Conservation (phyloP, 1,140 invertebrate genomes). For the Diuraphis noxia region DNA sequence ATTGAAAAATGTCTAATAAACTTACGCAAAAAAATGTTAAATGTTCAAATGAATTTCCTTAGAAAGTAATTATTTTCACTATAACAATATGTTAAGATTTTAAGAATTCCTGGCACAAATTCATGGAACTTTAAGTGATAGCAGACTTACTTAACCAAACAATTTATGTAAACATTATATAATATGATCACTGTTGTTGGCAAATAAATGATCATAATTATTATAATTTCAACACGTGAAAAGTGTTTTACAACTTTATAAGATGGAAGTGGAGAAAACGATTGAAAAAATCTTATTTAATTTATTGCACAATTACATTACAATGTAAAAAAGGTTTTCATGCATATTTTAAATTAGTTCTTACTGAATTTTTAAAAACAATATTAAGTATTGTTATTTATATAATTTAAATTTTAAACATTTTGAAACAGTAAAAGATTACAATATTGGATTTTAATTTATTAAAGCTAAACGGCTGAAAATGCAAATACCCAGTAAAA, state of each 20-base stretch:
- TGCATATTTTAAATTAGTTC: neutral
- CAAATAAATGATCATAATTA: constrained; percentile 41
- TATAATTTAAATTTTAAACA: neutral
- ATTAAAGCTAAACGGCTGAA: neutral
- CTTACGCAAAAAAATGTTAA: constrained; percentile 21
- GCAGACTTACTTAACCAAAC: constrained; percentile 42
- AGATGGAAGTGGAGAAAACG: neutral
- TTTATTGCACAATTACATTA: neutral
- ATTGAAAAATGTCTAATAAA: constrained; percentile 10
- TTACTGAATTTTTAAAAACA: neutral
- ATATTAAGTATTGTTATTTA: neutral
- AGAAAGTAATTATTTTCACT: constrained; percentile 34
- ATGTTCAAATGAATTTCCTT: constrained; percentile 16
- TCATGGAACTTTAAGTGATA: constrained; percentile 27
- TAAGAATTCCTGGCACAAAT: constrained; percentile 26
- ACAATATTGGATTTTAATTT: neutral
- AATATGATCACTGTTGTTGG: constrained; percentile 20
- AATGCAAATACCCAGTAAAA: neutral
- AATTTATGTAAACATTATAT: constrained; percentile 47
- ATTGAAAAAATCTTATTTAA: neutral
- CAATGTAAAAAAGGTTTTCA: neutral
- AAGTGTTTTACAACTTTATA: neutral
- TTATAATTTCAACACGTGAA: constrained; percentile 23
- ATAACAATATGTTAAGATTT: constrained; percentile 41
- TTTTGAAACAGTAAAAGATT: neutral